phyloP scores from a whole-genome alignment of 2,888 invertebrate species.

The Cenopis cana region DNA sequence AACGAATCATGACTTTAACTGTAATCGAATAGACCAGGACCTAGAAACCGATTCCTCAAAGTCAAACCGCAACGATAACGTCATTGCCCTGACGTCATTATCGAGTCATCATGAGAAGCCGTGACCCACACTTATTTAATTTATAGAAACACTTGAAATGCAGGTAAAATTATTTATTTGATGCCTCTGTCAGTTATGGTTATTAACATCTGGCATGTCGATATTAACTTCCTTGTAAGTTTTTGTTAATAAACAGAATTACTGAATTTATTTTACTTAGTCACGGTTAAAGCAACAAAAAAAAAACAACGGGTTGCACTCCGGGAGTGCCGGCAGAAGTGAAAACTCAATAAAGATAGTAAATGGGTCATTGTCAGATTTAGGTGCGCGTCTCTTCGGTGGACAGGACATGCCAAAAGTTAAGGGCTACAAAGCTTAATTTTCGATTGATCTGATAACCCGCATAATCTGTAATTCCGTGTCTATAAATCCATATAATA shows the following conservation, averaged over 20 bases:
- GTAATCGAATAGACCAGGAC: slow-evolving; percentile 32
- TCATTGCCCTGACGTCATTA: slow-evolving; percentile 48
- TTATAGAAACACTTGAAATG: slow-evolving; percentile 29
- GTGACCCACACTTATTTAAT: slow-evolving; percentile 45
- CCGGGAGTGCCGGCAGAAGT: too few species aligned
- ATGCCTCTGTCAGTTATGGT: slow-evolving; percentile 17
- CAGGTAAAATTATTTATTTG: slow-evolving; percentile 25
- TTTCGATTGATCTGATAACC: too few species aligned
- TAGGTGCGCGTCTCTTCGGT: too few species aligned
- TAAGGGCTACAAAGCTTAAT: too few species aligned
- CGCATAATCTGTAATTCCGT: too few species aligned
- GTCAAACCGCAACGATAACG: slow-evolving; percentile 42
- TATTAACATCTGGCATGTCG: neutral
- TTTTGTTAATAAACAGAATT: neutral
- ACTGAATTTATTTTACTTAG: neutral
- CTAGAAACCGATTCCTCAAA: slow-evolving; percentile 26
- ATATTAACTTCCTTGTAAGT: slow-evolving; percentile 22
- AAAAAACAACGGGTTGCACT: too few species aligned
- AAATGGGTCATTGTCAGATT: too few species aligned
- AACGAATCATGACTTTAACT: neutral
- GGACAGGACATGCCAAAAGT: too few species aligned
- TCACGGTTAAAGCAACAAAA: too few species aligned
- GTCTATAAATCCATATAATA: too few species aligned
- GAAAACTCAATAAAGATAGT: too few species aligned
- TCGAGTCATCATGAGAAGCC: slow-evolving; percentile 46